Percentiles rank a stretch among this genome's conserved stretches.
These are phyloP conservation scores for Ophiodon elongatus DNA, from an alignment of 2,113 vertebrate genomes.

Conservation along the genomic window DNA sequence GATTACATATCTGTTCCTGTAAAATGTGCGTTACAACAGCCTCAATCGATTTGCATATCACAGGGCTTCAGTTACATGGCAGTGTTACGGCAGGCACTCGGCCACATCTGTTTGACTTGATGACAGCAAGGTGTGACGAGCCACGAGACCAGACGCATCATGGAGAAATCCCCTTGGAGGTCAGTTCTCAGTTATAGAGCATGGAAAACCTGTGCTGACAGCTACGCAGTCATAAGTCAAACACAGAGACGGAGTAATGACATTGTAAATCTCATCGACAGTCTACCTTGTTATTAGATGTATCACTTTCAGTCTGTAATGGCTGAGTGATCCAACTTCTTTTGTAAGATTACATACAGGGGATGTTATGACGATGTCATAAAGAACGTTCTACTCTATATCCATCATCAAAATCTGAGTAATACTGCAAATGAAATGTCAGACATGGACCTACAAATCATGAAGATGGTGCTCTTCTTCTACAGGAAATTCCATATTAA, in stretches of 20 bases:
- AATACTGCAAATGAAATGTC: conserved; percentile 31
- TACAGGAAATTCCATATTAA: conserved; percentile 18
- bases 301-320: conserved; percentile 54
- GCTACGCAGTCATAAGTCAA: conserved; percentile 55
- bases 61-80: conserved; percentile 47
- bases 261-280: conserved; percentile 57
- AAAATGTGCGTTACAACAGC: neutral
- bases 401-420: conserved; percentile 24
- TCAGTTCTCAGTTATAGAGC: conserved; percentile 55
- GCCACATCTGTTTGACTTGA: conserved; percentile 68
- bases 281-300: conserved; percentile 67
- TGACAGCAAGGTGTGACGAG: conserved; percentile 62
- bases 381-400: neutral
- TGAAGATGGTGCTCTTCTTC: conserved; percentile 1
- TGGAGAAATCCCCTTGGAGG: conserved; percentile 64
- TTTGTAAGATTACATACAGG: conserved; percentile 19
- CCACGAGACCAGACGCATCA: conserved; percentile 71
- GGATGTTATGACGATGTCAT: neutral
- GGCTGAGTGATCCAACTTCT: conserved; percentile 28
- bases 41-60: conserved; percentile 41
- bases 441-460: conserved; percentile 20
- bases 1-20: conserved; percentile 9
- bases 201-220: conserved; percentile 61
- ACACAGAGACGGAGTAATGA: conserved; percentile 42
- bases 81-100: conserved; percentile 21